These are phyloP conservation scores for Gallinago nigripennis DNA, from an alignment of 2,797 vertebrate genomes.

Conservation along the genomic window DNA sequence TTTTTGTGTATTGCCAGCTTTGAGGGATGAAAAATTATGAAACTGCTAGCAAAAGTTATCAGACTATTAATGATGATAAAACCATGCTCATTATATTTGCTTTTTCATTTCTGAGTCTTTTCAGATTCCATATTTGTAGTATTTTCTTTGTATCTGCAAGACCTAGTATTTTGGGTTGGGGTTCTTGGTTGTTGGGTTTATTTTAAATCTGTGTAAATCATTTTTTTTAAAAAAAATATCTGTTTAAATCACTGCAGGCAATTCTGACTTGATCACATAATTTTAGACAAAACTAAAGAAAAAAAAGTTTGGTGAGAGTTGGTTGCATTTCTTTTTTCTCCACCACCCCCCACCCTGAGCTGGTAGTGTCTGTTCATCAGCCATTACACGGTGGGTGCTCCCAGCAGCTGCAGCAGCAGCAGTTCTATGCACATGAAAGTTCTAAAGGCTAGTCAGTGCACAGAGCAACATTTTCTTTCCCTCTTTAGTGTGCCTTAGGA, in stretches of 20 bases:
- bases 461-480: background rate
- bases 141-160: background rate
- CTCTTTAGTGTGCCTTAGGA: background rate
- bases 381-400: background rate
- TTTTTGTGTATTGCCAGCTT: background rate
- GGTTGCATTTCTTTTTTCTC: background rate
- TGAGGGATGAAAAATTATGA: background rate
- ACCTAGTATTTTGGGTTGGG: background rate
- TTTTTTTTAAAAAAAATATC: too few relatives aligned
- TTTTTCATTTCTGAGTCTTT: background rate
- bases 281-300: background rate
- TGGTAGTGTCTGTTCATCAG: background rate
- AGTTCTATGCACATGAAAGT: background rate
- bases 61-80: background rate
- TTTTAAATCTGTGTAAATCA: background rate
- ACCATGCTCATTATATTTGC: background rate
- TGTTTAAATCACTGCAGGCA: fast-evolving
- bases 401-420: background rate
- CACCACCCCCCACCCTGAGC: too few relatives aligned
- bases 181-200: too few relatives aligned
- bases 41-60: background rate
- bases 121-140: background rate
- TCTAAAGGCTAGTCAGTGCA: background rate
- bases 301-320: background rate
- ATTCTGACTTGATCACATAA: background rate